phyloP scores from a whole-genome alignment of 92 coral and sea anemone species.

The Ricordea florida region DNA sequence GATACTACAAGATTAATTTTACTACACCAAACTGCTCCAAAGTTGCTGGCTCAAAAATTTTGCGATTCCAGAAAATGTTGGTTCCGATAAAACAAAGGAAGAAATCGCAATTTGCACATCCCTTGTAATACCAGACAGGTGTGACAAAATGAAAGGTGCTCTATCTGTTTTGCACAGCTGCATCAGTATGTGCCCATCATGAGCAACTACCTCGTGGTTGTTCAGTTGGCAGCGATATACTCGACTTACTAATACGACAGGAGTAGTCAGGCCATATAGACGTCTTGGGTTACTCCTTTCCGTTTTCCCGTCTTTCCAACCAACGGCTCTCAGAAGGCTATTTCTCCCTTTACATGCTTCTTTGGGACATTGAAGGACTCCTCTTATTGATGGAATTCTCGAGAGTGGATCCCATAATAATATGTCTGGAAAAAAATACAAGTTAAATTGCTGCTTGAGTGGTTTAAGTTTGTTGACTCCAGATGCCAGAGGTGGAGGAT shows the following conservation, averaged over 20 bases:
- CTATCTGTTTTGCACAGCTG: constrained; percentile 6
- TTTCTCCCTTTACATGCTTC: constrained; percentile 11
- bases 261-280: constrained; percentile 26
- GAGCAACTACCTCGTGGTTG: constrained; percentile 51
- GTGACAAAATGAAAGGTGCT: constrained; percentile 28
- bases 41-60: not conserved
- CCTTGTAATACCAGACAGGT: too few relatives aligned
- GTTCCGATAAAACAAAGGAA: constrained; percentile 11
- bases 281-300: not conserved
- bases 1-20: constrained; percentile 2
- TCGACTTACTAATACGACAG: constrained; percentile 26
- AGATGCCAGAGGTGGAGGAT: too few relatives aligned
- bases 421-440: constrained; percentile 37
- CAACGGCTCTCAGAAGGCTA: constrained; percentile 49
- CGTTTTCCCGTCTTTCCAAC: constrained; percentile 51
- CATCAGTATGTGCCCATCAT: constrained; percentile 9
- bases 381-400: constrained; percentile 20
- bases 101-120: constrained; percentile 23
- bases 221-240: constrained; percentile 33
- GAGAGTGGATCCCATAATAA: constrained; percentile 40
- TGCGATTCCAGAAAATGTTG: constrained; percentile 10
- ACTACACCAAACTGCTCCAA: constrained; percentile 8
- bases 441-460: too few relatives aligned
- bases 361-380: constrained; percentile 40
- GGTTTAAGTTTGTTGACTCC: too few relatives aligned